These are phyloP conservation scores for Heliconius melpomene DNA, from an alignment of 1,140 invertebrate species.

Conservation along the genomic window DNA sequence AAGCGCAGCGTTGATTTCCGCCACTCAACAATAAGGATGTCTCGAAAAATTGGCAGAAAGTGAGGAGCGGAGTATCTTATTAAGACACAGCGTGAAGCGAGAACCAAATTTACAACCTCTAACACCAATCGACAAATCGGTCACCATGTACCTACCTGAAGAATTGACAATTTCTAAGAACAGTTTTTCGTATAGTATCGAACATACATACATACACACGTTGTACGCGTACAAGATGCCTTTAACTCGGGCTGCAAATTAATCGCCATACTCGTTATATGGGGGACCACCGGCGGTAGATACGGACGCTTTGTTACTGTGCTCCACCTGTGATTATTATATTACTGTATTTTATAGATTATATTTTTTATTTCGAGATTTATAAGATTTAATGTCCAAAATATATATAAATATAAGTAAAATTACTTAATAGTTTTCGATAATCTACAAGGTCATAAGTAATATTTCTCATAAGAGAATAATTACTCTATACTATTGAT, in stretches of 20 bases:
- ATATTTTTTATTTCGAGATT: background rate
- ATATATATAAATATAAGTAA: no score
- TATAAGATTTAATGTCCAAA: no score
- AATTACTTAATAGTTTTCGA: no score
- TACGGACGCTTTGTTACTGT: conserved; percentile 54
- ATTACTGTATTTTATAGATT: background rate
- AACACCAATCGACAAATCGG: background rate
- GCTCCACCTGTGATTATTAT: conserved; percentile 7
- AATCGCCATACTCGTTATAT: conserved; percentile 56
- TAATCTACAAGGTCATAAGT: no score
- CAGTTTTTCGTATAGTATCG: conserved; percentile 13
- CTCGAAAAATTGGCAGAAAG: no score
- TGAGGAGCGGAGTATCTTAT: no score
- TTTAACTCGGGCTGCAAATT: conserved; percentile 48
- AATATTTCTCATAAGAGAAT: no score
- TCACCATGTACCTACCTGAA: background rate
- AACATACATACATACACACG: conserved; percentile 15
- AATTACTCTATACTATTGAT: no score
- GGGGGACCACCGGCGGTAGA: conserved; percentile 64
- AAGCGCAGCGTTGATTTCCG: no score
- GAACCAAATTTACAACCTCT: background rate
- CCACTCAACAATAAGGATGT: no score
- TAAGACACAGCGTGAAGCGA: no score
- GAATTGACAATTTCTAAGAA: conserved; percentile 2
- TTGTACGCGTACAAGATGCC: conserved; percentile 17